Evolutionary conservation across 1,140 invertebrate species (phyloP), one percentile per base, ranked within the genome.

Genomic region (Acromyrmex charruanus): DNA sequence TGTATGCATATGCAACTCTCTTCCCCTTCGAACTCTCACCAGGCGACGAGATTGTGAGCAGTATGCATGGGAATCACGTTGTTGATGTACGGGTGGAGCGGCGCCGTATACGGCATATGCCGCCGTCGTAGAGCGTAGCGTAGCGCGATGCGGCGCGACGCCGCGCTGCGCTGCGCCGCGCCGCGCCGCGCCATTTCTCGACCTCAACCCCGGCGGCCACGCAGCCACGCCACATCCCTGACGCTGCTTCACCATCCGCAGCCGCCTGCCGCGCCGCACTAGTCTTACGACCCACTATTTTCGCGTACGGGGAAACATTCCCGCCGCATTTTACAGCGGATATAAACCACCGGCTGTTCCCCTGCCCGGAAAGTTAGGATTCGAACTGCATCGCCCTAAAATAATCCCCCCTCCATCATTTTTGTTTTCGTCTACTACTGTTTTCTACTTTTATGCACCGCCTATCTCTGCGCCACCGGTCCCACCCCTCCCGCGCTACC

Each of bases 21-120:
- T 44, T 12, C 39, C n/a, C 28, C 63, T 6, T 63, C 35, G 63
- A 14, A n/a, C n/a, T 39, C 72, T 10, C 25, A 16, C n/a, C 39
- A 35, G 5, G n/a, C 49, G 21, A n/a, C 77, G 49, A 85, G 85
- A 85, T 88, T 87, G 88, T 21, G 74, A 88, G 79, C 39, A 91
- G 92, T 93, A 94, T 94, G 92, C 93, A 94, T 94, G 93, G 90
- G 93, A 93, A 95, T 94, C 93, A 94, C 92, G 93, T 93, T 93
- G 92, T 94, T 93, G 93, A 94, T 93, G 89, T 92, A 94, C 91
- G 91, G 90, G 92, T 89, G 89, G 86, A 85, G 89, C 69, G 89
- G 88, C 85, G 87, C 87, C 91, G 85, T 91, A 91, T 77, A 92
- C 87, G 85, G 86, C 92, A 93, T 93, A 92, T 94, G 93, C 87